A percentile compares a stretch with the other conserved stretches of the same genome.
Conservation (phyloP, 37 sponge, comb jelly and placozoan genomes). For the Halichondria panicea region DNA sequence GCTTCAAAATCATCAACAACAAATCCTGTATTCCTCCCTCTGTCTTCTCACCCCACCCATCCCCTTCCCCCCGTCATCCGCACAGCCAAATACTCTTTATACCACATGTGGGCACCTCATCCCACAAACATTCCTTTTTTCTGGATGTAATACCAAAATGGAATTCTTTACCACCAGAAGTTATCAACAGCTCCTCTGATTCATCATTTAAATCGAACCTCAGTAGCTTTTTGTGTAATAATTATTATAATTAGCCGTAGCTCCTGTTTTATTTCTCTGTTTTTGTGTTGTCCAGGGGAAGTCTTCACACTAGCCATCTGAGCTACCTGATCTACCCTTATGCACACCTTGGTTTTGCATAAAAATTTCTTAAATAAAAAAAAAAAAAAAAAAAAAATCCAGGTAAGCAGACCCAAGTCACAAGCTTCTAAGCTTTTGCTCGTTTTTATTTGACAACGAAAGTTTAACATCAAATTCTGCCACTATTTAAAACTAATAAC, state of each 20-base stretch:
- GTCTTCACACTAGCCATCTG: no score
- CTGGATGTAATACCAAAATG: neutral
- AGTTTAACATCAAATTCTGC: no score
- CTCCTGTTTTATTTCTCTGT: no score
- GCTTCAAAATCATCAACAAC: constrained; percentile 2
- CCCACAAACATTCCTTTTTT: neutral
- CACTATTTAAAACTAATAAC: no score
- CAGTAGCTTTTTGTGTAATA: neutral
- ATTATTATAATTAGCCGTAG: no score
- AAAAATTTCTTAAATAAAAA: neutral
- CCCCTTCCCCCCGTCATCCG: constrained; percentile 6
- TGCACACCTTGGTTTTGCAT: no score
- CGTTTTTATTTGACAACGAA: no score
- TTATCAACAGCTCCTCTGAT: neutral
- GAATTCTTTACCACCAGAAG: neutral
- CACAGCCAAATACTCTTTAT: neutral
- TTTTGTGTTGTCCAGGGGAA: no score
- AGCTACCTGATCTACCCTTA: no score
- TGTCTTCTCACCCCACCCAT: constrained; percentile 4
- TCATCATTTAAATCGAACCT: neutral
- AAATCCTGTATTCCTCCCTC: neutral
- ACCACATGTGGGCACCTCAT: neutral
- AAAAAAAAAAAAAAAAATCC: constrained; percentile 5
- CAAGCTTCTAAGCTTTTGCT: no score
- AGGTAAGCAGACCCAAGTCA: no score